A percentile compares a stretch with the other conserved stretches of the same genome.
Evolutionary conservation across 1,140 invertebrate species (phyloP).

Genomic region (Drosophila prosaltans): DNA sequence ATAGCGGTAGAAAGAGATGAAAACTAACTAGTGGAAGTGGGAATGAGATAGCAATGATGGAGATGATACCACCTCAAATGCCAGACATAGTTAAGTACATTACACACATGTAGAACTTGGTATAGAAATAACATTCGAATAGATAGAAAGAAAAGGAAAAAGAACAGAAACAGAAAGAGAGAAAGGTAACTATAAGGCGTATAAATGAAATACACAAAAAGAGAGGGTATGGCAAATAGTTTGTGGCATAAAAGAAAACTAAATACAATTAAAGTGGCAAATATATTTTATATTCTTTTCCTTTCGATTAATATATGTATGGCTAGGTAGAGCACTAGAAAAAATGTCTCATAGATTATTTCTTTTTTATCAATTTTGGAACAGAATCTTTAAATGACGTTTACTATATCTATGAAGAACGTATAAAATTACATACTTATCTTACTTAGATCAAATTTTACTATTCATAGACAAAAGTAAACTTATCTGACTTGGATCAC

Average conservation of each 20-base stretch:
- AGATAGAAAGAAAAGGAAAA: conserved; percentile 27
- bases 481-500: too few species aligned
- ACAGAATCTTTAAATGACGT: too few species aligned
- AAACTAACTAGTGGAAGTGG: conserved; percentile 18
- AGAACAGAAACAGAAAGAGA: conserved; percentile 10
- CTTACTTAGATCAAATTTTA: too few species aligned
- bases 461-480: too few species aligned
- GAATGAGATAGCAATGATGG: conserved; percentile 47
- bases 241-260: neutral
- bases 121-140: conserved; percentile 33
- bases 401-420: too few species aligned
- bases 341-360: too few species aligned
- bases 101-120: conserved; percentile 39
- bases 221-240: neutral
- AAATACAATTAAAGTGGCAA: too few species aligned
- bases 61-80: conserved; percentile 63
- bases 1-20: conserved; percentile 21
- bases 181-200: conserved; percentile 10
- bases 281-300: too few species aligned
- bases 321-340: too few species aligned
- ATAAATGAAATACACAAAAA: neutral
- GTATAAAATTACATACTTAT: too few species aligned
- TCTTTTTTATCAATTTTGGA: too few species aligned
- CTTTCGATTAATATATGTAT: too few species aligned
- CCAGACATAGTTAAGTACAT: conserved; percentile 44